phyloP scores from a whole-genome alignment of 2,888 invertebrate genomes.

The Catocala fraxini region DNA sequence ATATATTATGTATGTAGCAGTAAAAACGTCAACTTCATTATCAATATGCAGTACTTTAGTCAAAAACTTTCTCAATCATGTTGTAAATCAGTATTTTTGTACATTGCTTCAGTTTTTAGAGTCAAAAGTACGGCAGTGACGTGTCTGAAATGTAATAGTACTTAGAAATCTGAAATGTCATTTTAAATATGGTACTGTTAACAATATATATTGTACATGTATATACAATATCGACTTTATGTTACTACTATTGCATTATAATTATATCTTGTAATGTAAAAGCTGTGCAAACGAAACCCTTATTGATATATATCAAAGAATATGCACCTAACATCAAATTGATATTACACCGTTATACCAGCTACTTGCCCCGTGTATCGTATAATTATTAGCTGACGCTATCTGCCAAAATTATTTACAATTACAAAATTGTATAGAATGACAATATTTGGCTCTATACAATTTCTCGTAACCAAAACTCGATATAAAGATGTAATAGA shows the following conservation, averaged over 20 bases:
- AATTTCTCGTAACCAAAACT: slow-evolving; percentile 44
- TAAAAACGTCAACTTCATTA: not conserved
- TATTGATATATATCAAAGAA: not conserved
- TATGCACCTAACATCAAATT: slow-evolving; percentile 6
- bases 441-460: slow-evolving; percentile 60
- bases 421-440: slow-evolving; percentile 48
- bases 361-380: not conserved
- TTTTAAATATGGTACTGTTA: not conserved
- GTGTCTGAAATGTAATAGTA: slow-evolving; percentile 3
- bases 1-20: no score
- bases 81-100: slow-evolving; percentile 31
- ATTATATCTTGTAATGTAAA: not conserved
- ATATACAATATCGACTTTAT: not conserved
- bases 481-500: slow-evolving; percentile 6
- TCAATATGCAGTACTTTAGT: slow-evolving; percentile 21
- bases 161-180: not conserved
- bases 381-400: slow-evolving; percentile 13
- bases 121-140: slow-evolving; percentile 43
- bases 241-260: not conserved
- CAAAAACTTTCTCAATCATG: slow-evolving; percentile 14
- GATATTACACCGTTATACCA: slow-evolving; percentile 5
- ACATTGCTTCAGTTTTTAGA: slow-evolving; percentile 37
- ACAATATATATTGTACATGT: not conserved
- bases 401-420: slow-evolving; percentile 21
- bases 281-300: slow-evolving; percentile 1